phyloP scores from a whole-genome alignment of 2,113 vertebrate genomes.

The Catharus bicknelli region DNA sequence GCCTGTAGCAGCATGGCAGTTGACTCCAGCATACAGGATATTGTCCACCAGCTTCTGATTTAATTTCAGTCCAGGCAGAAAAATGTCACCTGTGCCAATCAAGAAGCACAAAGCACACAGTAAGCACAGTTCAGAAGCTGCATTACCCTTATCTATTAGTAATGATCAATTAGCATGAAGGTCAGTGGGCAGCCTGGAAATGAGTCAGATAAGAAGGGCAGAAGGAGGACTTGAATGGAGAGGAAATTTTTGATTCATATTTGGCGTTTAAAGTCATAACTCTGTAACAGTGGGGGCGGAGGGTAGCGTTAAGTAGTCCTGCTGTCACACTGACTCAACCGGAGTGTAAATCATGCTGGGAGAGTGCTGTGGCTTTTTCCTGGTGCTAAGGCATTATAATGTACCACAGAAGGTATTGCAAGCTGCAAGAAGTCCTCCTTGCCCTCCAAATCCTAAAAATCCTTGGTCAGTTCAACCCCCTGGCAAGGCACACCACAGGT shows the following conservation, averaged over 20 bases:
- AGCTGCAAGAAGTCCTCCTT: background rate
- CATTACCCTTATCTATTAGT: conserved; percentile 55
- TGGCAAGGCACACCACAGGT: accelerated
- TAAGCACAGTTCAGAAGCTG: conserved; percentile 44
- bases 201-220: conserved; percentile 61
- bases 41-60: background rate
- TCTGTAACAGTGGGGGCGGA: conserved; percentile 53
- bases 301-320: conserved; percentile 53
- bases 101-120: background rate
- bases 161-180: conserved; percentile 65
- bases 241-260: conserved; percentile 57
- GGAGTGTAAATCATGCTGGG: conserved; percentile 22
- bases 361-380: background rate
- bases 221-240: conserved; percentile 49
- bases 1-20: background rate
- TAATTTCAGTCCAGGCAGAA: background rate
- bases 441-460: background rate
- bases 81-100: background rate
- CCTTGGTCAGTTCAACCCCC: too few relatives aligned
- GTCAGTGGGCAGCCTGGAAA: conserved; percentile 53
- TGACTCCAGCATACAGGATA: background rate
- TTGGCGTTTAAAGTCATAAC: conserved; percentile 44
- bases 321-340: conserved; percentile 54
- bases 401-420: background rate
- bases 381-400: background rate